Conservation (phyloP, 1,140 invertebrate genomes). For the Nymphalis io region DNA sequence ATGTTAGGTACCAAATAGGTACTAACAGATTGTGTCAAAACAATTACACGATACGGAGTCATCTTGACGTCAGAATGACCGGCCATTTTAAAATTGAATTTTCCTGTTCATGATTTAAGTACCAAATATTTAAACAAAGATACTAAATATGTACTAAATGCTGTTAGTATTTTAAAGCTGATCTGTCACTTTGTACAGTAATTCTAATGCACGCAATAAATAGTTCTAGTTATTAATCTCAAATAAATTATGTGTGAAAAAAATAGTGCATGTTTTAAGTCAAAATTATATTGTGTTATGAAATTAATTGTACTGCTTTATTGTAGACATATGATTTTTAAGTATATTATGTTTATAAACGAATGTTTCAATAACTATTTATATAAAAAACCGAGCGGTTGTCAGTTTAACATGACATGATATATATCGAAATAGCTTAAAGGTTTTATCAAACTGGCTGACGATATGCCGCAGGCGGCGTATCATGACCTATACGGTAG, state of each 20-base stretch:
- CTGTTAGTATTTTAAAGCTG: too few species aligned
- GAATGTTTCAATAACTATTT: background rate
- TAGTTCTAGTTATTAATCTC: background rate
- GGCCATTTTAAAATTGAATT: too few species aligned
- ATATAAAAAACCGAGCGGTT: background rate
- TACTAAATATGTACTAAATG: too few species aligned
- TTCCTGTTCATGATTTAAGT: too few species aligned
- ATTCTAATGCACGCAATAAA: too few species aligned
- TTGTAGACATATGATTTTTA: background rate
- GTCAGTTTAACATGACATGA: background rate
- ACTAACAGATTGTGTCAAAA: too few species aligned
- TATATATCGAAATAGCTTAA: background rate
- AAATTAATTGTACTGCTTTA: background rate
- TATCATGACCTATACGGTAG: background rate
- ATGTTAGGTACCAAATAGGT: too few species aligned
- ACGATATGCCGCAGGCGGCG: background rate
- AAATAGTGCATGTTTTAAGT: background rate
- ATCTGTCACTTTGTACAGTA: too few species aligned
- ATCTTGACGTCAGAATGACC: too few species aligned
- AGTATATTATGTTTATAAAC: background rate
- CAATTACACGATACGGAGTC: too few species aligned
- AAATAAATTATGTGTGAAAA: background rate
- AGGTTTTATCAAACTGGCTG: background rate
- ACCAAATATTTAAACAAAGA: too few species aligned
- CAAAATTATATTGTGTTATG: background rate